phyloP scores from a whole-genome alignment of 2,888 invertebrate species.

The Meiosimyza decipiens region DNA sequence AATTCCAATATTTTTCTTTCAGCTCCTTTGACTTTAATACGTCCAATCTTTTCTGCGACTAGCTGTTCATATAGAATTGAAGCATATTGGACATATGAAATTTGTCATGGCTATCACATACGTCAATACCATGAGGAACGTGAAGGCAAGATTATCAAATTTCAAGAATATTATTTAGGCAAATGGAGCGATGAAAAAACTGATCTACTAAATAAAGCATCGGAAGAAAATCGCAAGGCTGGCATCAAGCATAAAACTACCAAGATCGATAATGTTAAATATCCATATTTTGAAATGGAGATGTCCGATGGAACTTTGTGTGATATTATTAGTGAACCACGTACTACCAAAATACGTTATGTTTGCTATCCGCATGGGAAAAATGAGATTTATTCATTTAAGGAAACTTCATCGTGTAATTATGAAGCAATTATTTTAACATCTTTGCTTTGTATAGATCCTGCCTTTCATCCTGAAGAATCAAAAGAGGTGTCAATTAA shows the following conservation, averaged over 20 bases:
- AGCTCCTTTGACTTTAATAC: conserved; percentile 81
- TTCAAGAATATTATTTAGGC: conserved; percentile 88
- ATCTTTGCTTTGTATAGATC: conserved; percentile 87
- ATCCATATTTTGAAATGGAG: conserved; percentile 88
- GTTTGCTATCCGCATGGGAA: conserved; percentile 90
- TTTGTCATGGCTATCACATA: conserved; percentile 92
- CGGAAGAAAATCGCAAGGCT: conserved; percentile 68
- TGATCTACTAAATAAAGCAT: conserved; percentile 69
- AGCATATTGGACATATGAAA: conserved; percentile 96
- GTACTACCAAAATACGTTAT: conserved; percentile 84
- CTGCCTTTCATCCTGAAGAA: conserved; percentile 84
- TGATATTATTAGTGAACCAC: conserved; percentile 87
- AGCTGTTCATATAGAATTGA: conserved; percentile 89
- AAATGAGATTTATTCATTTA: conserved; percentile 91
- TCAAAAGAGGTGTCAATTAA: conserved; percentile 81
- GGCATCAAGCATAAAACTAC: conserved; percentile 73
- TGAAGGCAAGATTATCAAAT: conserved; percentile 83
- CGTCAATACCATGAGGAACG: conserved; percentile 96
- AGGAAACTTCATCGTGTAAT: conserved; percentile 93
- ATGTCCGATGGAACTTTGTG: conserved; percentile 92
- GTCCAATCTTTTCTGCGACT: conserved; percentile 80
- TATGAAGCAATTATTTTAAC: conserved; percentile 93
- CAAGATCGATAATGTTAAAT: conserved; percentile 87
- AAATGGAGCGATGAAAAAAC: conserved; percentile 78
- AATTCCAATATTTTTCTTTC: conserved; percentile 25